Evolutionary conservation across 2,113 vertebrate genomes (phyloP).

Genomic region (Cebus imitator): DNA sequence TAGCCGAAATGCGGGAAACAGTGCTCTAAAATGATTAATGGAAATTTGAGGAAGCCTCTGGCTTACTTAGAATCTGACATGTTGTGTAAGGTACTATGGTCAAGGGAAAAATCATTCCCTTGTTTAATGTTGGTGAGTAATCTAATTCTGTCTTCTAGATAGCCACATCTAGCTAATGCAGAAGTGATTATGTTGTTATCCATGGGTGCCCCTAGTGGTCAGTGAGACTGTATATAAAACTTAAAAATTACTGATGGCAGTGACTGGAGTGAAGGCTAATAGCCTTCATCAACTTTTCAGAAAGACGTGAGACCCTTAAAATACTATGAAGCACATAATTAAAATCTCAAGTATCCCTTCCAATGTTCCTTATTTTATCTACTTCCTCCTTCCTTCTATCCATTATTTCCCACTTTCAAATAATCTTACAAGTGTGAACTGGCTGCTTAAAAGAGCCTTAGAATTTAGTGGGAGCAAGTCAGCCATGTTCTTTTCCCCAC

Average conservation of each 20-base stretch:
- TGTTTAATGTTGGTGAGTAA: neutral
- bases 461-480: neutral
- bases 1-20: neutral
- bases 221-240: neutral
- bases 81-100: neutral
- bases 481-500: neutral
- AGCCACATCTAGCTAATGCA: neutral
- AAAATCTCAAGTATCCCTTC: neutral
- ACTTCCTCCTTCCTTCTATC: neutral
- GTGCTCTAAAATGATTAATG: neutral
- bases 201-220: neutral
- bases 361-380: neutral
- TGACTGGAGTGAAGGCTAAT: neutral
- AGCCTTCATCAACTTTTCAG: neutral
- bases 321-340: neutral
- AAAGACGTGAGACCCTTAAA: neutral
- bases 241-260: neutral
- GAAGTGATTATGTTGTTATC: neutral
- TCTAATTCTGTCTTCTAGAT: neutral
- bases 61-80: neutral
- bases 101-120: neutral
- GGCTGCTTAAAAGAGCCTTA: neutral
- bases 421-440: neutral
- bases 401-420: neutral
- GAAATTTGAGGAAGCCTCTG: neutral